Conservation (phyloP, 2,888 invertebrate species). For the Embidobia sp. region DNA sequence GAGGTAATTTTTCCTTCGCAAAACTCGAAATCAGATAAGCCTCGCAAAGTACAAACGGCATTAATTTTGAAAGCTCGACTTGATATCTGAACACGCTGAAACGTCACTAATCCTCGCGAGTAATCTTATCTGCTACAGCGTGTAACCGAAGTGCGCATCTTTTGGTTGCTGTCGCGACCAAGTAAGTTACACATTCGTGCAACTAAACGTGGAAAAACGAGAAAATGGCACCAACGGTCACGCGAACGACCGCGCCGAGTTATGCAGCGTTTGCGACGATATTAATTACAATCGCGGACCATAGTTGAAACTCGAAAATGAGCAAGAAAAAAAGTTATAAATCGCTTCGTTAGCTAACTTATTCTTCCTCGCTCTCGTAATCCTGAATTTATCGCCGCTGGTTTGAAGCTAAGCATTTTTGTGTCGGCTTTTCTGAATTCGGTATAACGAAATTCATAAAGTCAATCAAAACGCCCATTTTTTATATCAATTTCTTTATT, state of each 20-base stretch:
- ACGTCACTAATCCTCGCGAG: slow-evolving; percentile 53
- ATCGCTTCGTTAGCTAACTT: slow-evolving; percentile 47
- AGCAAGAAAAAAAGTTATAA: not conserved
- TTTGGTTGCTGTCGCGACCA: slow-evolving; percentile 28
- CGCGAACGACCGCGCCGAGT: slow-evolving; percentile 42
- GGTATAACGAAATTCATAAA: too few species aligned
- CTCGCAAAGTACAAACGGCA: slow-evolving; percentile 37
- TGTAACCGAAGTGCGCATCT: slow-evolving; percentile 56
- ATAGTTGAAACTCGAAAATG: slow-evolving; percentile 1
- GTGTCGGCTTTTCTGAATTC: too few species aligned
- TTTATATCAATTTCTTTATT: too few species aligned
- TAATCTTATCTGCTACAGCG: slow-evolving; percentile 60
- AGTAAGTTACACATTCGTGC: slow-evolving; percentile 48
- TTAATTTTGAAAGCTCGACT: slow-evolving; percentile 56
- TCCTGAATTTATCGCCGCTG: slow-evolving; percentile 40
- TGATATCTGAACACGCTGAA: slow-evolving; percentile 54
- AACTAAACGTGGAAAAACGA: slow-evolving; percentile 52
- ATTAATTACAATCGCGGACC: slow-evolving; percentile 48
- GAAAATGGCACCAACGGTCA: slow-evolving; percentile 51
- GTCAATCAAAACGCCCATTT: too few species aligned
- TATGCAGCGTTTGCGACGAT: slow-evolving; percentile 37
- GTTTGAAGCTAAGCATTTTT: not conserved
- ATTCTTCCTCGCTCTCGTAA: slow-evolving; percentile 37
- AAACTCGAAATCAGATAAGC: slow-evolving; percentile 54
- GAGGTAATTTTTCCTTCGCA: slow-evolving; percentile 10